Percentiles rank a stretch among this genome's conserved stretches.
These are phyloP conservation scores for Drosophila repletoides DNA, from an alignment of 1,140 invertebrate species.

Conservation along the genomic window DNA sequence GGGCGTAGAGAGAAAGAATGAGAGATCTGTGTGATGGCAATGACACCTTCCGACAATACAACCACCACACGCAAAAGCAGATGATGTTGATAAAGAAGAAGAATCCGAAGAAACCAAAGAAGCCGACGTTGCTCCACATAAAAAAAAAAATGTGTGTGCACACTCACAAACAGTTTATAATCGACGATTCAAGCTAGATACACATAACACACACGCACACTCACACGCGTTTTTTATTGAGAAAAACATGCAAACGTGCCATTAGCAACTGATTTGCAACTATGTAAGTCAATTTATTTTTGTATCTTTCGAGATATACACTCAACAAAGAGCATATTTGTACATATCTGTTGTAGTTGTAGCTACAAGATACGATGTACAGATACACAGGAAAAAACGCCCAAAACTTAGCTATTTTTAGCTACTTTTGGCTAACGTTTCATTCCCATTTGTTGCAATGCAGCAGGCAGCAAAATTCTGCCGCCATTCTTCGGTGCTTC, in stretches of 20 bases:
- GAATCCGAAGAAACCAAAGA: background rate
- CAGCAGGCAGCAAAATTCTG: too few relatives aligned
- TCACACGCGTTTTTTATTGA: too few relatives aligned
- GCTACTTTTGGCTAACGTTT: background rate
- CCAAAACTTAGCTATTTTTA: background rate
- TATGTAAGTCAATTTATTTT: constrained; percentile 46
- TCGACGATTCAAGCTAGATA: constrained; percentile 2
- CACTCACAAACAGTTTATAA: constrained; percentile 22
- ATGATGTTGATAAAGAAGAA: constrained; percentile 8
- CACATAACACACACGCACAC: background rate
- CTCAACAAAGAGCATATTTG: constrained; percentile 7
- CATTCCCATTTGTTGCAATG: background rate
- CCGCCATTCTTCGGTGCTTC: too few relatives aligned
- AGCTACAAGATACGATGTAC: background rate
- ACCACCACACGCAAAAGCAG: constrained; percentile 27
- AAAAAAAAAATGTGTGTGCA: constrained; percentile 4
- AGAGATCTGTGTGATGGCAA: constrained; percentile 47
- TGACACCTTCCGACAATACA: constrained; percentile 43
- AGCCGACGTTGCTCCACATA: constrained; percentile 16
- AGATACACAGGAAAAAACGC: background rate
- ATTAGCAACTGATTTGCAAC: constrained; percentile 56
- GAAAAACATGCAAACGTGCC: constrained; percentile 62
- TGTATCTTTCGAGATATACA: constrained; percentile 50
- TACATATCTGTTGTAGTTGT: background rate
- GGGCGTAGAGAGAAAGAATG: background rate